These are phyloP conservation scores for Dicaeum eximium DNA, from an alignment of 2,113 vertebrate genomes.

Conservation along the genomic window DNA sequence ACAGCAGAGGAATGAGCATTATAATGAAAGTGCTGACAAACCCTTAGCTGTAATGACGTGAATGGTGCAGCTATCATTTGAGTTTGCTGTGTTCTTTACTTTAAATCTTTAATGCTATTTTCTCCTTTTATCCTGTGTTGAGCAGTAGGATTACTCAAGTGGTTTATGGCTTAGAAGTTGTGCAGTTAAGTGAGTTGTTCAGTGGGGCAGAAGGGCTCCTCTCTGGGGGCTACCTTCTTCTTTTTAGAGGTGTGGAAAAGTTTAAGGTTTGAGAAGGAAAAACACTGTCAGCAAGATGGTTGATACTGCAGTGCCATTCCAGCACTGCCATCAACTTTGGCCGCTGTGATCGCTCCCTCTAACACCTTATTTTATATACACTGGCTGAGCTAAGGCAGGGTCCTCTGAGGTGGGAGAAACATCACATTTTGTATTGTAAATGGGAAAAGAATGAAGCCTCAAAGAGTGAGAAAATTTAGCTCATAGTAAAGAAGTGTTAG, in stretches of 20 bases:
- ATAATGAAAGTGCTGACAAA: conserved; percentile 63
- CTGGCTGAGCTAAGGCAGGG: background rate
- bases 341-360: background rate
- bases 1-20: conserved; percentile 56
- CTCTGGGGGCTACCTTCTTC: background rate
- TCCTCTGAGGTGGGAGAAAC: background rate
- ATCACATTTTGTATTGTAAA: background rate
- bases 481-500: background rate
- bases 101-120: conserved; percentile 69
- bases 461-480: background rate
- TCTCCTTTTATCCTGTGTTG: conserved; percentile 35
- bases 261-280: background rate
- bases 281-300: background rate
- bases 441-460: background rate
- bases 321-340: background rate
- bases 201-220: background rate
- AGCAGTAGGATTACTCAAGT: conserved; percentile 50
- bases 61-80: conserved; percentile 27
- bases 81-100: conserved; percentile 45
- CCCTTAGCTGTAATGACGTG: conserved; percentile 43
- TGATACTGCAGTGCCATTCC: background rate
- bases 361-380: background rate
- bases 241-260: background rate
- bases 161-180: conserved; percentile 39
- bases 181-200: conserved; percentile 22